Percentiles rank a stretch among this genome's conserved stretches.
phyloP scores from a whole-genome alignment of 2,113 vertebrate genomes.

The Sus scrofa region DNA sequence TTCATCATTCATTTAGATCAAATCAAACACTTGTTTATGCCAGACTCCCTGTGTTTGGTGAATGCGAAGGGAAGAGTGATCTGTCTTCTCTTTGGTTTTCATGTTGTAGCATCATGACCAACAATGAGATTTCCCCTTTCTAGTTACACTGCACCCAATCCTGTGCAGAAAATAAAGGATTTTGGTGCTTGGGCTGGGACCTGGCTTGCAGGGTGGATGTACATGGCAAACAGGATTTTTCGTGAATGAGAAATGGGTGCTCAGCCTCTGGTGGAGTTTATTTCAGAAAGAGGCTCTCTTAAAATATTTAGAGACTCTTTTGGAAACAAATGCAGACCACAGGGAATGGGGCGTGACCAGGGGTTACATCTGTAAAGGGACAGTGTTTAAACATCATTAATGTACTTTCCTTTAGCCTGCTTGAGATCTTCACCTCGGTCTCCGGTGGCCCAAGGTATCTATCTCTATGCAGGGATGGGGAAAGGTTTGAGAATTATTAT shows the following conservation, averaged over 20 bases:
- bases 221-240: background rate
- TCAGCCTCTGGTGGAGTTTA: background rate
- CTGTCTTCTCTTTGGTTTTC: background rate
- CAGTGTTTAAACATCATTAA: background rate
- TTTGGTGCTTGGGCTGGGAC: background rate
- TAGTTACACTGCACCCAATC: background rate
- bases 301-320: no score
- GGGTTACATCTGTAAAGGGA: background rate
- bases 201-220: background rate
- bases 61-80: background rate
- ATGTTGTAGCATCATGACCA: background rate
- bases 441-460: background rate
- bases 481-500: background rate
- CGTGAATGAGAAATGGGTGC: background rate
- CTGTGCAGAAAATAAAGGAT: background rate
- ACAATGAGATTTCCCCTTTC: background rate
- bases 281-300: background rate
- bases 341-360: background rate
- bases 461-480: background rate
- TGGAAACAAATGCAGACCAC: background rate
- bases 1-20: background rate
- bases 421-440: slow-evolving; percentile 8
- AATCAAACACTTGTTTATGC: slow-evolving; percentile 12
- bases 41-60: background rate
- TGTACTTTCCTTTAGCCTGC: background rate